Evolutionary conservation across 1,140 invertebrate genomes (phyloP), one percentile per base, ranked within the genome.

Genomic region (Eupristina koningsbergeri): DNA sequence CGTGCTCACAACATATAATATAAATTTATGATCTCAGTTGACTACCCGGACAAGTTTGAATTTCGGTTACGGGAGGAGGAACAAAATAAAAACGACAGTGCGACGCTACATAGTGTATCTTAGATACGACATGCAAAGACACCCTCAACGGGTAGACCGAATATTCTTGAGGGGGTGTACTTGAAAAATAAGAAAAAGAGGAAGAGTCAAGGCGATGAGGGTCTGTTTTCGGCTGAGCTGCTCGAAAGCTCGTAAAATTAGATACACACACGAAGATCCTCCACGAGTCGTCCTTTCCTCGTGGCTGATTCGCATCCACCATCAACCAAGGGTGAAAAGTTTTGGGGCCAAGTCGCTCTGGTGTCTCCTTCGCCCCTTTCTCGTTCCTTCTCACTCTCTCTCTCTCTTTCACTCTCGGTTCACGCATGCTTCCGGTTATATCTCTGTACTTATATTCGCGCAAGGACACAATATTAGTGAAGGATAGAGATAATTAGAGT

Each of bases 241-340:
- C 75, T 71, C 75, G 75, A 78, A n/a, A 78, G 74, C 81, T 83
- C 76, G 76, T 84, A 84, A 84, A 84, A 84, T 84, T 84, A 79
- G 82, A 79, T 78, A 78, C 67, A 79, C 67, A 41, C 80, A 5
- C 80, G 53, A 50, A 47, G 41, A 50, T 47, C 11, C 73, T 71
- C 67, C 67, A 41, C 67, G 67, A 71, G 67, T 41, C 39, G 67
- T 15, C 19, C 36, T 36, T 71, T 71, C 67, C 67, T 71, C 19
- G 39, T 26, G 67, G 67, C 67, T 71, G 67, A 71, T 71, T 74
- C 73, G 45, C 41, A 47, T 31, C 73, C 41, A 47, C 31, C 2
- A 50, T 29, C n/a, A 75, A 83, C 53, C 58, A 71, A 83, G 81
- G 76, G 82, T 74, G 76, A 36, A 79, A 84, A 77, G 61, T 83